Conservation (phyloP, 1,140 invertebrate species). For the Halesus radiatus region DNA sequence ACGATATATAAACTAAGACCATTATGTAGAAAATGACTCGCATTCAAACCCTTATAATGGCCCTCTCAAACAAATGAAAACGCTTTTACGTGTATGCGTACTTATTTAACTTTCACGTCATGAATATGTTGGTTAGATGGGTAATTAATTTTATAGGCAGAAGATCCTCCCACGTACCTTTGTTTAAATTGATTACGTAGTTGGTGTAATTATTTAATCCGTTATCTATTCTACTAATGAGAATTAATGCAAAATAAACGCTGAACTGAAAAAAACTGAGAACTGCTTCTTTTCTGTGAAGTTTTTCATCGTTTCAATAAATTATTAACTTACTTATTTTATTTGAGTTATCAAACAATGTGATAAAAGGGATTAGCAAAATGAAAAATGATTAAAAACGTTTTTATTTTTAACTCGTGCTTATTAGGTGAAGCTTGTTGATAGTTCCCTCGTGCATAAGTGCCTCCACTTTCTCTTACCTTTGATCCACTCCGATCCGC, state of each 20-base stretch:
- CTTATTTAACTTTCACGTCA: background rate
- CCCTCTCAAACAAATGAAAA: background rate
- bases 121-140: background rate
- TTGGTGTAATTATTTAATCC: background rate
- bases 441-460: background rate
- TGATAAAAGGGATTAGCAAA: background rate
- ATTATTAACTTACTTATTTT: background rate
- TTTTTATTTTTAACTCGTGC: background rate
- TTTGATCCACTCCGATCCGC: background rate
- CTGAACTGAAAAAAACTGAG: no score
- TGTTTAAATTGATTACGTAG: background rate
- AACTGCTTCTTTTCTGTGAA: no score
- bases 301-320: background rate
- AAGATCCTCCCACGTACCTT: background rate
- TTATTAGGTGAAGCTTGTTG: background rate
- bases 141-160: background rate
- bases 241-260: no score
- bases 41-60: background rate
- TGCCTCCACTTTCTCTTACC: background rate
- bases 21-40: constrained; percentile 8
- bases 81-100: background rate
- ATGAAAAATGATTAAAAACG: background rate
- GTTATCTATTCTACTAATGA: background rate
- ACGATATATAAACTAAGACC: background rate
- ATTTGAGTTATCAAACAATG: background rate